Conservation (phyloP, 2,797 vertebrate genomes). For the Tachyglossus aculeatus region DNA sequence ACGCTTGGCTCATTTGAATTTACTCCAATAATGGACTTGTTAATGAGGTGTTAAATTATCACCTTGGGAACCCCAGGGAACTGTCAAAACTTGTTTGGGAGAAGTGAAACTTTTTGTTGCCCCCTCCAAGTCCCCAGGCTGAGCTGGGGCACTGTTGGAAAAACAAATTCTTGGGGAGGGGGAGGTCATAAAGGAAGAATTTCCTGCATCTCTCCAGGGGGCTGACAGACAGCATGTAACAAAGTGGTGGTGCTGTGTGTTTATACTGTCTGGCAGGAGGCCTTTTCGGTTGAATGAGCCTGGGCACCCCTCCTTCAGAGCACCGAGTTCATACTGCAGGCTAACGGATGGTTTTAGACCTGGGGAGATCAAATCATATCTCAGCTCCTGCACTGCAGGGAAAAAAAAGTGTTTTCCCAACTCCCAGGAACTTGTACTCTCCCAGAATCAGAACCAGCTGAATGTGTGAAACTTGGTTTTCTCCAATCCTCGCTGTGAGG, state of each 20-base stretch:
- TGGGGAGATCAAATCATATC: conserved; percentile 14
- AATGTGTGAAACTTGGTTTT: no score
- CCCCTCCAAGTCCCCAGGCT: conserved; percentile 56
- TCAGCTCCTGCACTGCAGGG: conserved; percentile 16
- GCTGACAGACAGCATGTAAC: conserved; percentile 61
- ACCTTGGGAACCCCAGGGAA: conserved; percentile 57
- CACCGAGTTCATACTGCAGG: conserved; percentile 39
- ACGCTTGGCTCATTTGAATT: conserved; percentile 64
- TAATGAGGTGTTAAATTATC: conserved; percentile 73
- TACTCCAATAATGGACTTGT: conserved; percentile 64
- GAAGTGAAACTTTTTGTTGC: conserved; percentile 51
- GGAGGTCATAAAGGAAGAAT: conserved; percentile 55
- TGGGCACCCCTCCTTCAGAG: conserved; percentile 28
- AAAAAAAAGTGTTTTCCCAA: conserved; percentile 34
- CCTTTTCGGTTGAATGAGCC: conserved; percentile 55
- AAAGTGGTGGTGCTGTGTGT: conserved; percentile 51
- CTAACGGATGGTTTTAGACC: conserved; percentile 49
- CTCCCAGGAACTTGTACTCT: neutral
- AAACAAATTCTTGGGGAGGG: conserved; percentile 53
- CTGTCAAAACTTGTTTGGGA: conserved; percentile 67
- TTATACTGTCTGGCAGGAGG: conserved; percentile 56
- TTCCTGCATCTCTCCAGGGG: conserved; percentile 58
- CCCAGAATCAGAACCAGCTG: no score
- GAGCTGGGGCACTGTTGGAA: conserved; percentile 54
- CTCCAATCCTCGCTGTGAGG: no score